Evolutionary conservation across 2,113 vertebrate species (phyloP).

Genomic region (Campylorhamphus procurvoides): DNA sequence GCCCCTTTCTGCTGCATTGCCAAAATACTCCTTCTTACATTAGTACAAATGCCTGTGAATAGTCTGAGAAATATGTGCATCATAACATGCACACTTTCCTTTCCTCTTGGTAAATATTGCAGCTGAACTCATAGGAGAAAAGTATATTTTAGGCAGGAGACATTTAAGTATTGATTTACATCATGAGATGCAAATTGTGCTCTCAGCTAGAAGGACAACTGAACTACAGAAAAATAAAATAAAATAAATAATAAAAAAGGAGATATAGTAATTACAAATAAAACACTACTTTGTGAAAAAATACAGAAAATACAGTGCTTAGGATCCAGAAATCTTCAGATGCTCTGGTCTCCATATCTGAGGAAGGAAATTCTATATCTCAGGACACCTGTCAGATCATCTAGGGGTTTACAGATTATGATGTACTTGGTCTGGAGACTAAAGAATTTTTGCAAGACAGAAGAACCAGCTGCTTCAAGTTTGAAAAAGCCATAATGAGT

Average conservation of each 20-base stretch:
- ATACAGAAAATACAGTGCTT: background rate
- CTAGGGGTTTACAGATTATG: background rate
- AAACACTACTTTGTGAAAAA: background rate
- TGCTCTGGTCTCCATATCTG: background rate
- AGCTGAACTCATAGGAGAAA: background rate
- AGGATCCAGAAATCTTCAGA: background rate
- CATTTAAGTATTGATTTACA: background rate
- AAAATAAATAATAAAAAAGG: too few species aligned
- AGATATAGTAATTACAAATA: background rate
- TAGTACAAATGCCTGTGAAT: background rate
- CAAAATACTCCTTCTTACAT: background rate
- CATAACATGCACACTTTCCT: background rate
- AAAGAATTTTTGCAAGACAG: background rate
- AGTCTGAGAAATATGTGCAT: background rate
- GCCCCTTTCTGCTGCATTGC: background rate
- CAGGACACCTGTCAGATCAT: background rate
- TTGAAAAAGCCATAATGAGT: background rate
- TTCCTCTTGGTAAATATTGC: background rate
- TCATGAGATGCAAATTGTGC: background rate
- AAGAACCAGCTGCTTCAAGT: background rate
- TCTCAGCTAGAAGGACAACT: background rate
- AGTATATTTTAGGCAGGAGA: background rate
- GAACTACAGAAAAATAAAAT: too few species aligned
- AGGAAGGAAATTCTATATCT: background rate
- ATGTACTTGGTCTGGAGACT: accelerated